Evolutionary conservation across 2,797 vertebrate genomes (phyloP).

Genomic region (Characodon lateralis): DNA sequence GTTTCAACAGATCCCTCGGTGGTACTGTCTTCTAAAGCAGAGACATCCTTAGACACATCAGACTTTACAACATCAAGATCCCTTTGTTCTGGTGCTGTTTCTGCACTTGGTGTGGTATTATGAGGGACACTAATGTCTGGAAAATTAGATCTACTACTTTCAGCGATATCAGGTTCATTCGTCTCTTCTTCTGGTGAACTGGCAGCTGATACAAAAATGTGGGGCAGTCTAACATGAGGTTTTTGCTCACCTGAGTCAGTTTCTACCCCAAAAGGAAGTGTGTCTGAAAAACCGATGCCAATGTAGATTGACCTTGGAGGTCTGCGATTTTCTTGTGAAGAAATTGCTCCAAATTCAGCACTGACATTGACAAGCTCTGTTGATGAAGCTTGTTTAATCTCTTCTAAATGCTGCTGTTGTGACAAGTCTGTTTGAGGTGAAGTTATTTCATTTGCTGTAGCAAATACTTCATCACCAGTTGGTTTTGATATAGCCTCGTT

Average conservation of each 20-base stretch:
- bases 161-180: conserved; percentile 34
- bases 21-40: conserved; percentile 18
- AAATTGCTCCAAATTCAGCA: conserved; percentile 23
- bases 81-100: conserved; percentile 16
- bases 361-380: neutral
- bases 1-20: conserved; percentile 22
- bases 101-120: conserved; percentile 6
- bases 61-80: conserved; percentile 23
- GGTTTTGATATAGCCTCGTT: conserved; percentile 18
- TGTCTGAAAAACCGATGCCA: conserved; percentile 56
- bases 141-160: conserved; percentile 31
- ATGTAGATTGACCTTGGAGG: conserved; percentile 69
- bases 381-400: conserved; percentile 22
- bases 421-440: conserved; percentile 19
- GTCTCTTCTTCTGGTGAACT: conserved; percentile 76
- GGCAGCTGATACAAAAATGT: conserved; percentile 79
- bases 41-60: conserved; percentile 17
- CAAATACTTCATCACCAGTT: conserved; percentile 8
- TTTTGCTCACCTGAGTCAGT: conserved; percentile 34
- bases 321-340: conserved; percentile 24
- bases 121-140: conserved; percentile 25
- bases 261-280: conserved; percentile 20
- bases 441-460: conserved; percentile 8
- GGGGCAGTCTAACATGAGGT: conserved; percentile 73
- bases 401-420: conserved; percentile 36